A percentile compares a stretch with the other conserved stretches of the same genome.
Evolutionary conservation across 2,797 vertebrate genomes (phyloP).

Genomic region (Antrozous pallidus): DNA sequence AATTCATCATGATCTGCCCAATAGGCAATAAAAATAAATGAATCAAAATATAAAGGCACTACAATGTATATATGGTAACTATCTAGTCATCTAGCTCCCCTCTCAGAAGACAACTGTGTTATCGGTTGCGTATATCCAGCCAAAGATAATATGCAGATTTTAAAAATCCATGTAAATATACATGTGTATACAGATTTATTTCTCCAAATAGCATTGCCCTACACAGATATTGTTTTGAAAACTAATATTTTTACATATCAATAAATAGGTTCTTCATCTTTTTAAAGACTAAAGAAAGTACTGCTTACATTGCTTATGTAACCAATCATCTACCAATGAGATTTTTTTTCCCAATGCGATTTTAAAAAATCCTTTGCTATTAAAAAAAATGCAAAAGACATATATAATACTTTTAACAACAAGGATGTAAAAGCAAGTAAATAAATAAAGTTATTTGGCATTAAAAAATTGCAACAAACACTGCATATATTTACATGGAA

Average conservation of each 20-base stretch:
- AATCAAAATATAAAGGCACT: background rate
- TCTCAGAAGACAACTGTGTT: background rate
- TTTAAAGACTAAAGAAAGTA: background rate
- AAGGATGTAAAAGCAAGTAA: background rate
- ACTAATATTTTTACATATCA: background rate
- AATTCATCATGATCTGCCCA: slow-evolving; percentile 20
- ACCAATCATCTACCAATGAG: background rate
- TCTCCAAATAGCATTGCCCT: background rate
- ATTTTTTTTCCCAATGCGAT: background rate
- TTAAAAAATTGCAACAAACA: background rate
- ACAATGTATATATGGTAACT: background rate
- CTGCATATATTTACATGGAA: background rate
- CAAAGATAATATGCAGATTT: background rate
- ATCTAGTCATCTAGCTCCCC: background rate
- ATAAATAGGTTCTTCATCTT: background rate
- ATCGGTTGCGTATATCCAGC: background rate
- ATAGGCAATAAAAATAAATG: background rate
- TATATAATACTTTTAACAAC: too few relatives aligned
- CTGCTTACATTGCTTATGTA: background rate
- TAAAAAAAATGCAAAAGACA: background rate
- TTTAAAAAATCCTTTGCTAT: background rate
- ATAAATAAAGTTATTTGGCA: background rate
- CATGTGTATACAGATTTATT: background rate
- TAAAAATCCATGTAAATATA: background rate
- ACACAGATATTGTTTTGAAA: background rate